Evolutionary conservation across 2,113 vertebrate species (phyloP).

Genomic region (Misgurnus anguillicaudatus): DNA sequence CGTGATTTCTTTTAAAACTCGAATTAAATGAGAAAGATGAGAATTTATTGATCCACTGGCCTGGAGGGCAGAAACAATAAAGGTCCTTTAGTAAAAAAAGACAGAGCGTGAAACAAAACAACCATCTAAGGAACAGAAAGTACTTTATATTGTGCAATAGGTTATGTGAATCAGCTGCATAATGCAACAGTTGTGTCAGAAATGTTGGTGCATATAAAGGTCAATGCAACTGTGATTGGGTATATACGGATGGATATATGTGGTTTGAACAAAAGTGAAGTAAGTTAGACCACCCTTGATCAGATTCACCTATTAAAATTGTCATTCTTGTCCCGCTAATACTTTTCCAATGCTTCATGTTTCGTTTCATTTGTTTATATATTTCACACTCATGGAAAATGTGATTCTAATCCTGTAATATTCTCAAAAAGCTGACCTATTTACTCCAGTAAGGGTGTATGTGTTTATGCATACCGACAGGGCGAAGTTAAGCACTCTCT

Average conservation of each 20-base stretch:
- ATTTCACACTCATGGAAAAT: conserved; percentile 2
- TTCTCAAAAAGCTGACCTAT: conserved; percentile 8
- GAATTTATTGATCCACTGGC: background rate
- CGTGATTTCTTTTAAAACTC: background rate
- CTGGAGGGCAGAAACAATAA: background rate
- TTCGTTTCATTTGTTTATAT: background rate
- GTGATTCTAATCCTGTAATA: conserved; percentile 13
- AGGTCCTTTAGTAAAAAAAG: background rate
- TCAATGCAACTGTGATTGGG: too few relatives aligned
- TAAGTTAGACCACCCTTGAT: background rate
- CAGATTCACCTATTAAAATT: too few relatives aligned
- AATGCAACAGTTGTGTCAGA: background rate
- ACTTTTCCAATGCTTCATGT: background rate
- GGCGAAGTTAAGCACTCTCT: conserved; percentile 95
- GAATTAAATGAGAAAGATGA: conserved; percentile 9
- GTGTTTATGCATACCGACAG: conserved; percentile 83
- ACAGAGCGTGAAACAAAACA: background rate
- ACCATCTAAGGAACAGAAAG: background rate
- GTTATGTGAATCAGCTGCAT: background rate
- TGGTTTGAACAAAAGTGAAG: too few relatives aligned
- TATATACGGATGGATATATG: too few relatives aligned
- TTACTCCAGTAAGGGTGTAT: conserved; percentile 4
- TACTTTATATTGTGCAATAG: background rate
- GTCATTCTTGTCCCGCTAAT: too few relatives aligned
- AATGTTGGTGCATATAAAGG: background rate